These are phyloP conservation scores for Oligia strigilis DNA, from an alignment of 2,888 invertebrate species.

Conservation along the genomic window DNA sequence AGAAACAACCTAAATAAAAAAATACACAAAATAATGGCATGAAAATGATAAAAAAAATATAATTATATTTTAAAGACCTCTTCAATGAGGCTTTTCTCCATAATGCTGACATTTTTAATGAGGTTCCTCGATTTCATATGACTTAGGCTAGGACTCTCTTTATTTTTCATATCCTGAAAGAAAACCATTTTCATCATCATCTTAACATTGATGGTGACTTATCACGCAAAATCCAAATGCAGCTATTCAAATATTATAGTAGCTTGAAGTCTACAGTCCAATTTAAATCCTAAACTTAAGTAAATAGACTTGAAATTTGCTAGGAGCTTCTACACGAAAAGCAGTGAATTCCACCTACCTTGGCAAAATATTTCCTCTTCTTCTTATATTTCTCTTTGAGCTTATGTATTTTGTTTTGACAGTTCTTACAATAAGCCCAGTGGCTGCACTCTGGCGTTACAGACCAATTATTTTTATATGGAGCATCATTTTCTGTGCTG, in stretches of 20 bases:
- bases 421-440: conserved; percentile 74
- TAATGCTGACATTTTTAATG: conserved; percentile 76
- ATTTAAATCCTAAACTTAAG: not conserved
- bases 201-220: not conserved
- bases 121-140: conserved; percentile 71
- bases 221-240: not conserved
- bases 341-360: conserved; percentile 69
- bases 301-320: not conserved
- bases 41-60: not conserved
- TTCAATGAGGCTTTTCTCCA: conserved; percentile 80
- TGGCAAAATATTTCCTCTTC: conserved; percentile 72
- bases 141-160: conserved; percentile 63
- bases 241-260: not conserved
- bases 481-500: conserved; percentile 45
- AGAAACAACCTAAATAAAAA: not conserved
- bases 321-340: not conserved
- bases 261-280: not conserved
- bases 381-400: conserved; percentile 76
- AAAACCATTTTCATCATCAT: conserved; percentile 46
- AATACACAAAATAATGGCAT: not conserved
- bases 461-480: conserved; percentile 36
- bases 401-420: conserved; percentile 71
- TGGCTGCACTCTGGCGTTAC: conserved; percentile 76
- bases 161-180: conserved; percentile 77
- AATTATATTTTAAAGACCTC: conserved; percentile 75